Evolutionary conservation across 2,888 invertebrate species (phyloP), one percentile per base, ranked within the genome.

Genomic region (Glyphotaelius pellucidus): DNA sequence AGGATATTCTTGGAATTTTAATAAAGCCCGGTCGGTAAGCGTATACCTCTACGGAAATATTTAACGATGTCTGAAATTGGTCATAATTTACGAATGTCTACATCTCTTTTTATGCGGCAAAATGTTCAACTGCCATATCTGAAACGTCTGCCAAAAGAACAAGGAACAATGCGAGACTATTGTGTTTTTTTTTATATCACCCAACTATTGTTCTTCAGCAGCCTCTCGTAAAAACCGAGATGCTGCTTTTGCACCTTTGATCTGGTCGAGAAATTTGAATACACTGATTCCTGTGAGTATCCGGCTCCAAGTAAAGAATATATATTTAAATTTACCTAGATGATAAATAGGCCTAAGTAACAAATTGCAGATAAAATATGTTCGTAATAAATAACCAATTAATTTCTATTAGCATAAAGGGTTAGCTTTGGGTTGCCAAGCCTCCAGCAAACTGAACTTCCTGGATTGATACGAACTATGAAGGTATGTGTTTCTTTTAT

Each of bases 1-100:
- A 12, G 31, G 32, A 35, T 67, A 52, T 87, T 87, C 87, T 87
- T 30, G 32, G 87, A 87, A 87, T 35, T 86, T 52, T 30, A 87
- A 67, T 87, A 67, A 52, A 87, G 87, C 87, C 19, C 31, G 52
- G 47, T n/a, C 67, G 52, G 52, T 35, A 67, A 31, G 52, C 67
- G 30, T 30, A 47, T 86, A 52, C 67, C 85, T 32, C 42, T 14
- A 67, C 87, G 31, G 67, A 87, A 87, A 52, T 19, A 87, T 87
- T 87, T 87, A 30, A 87, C 87, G 87, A 87, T 87, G 31, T 87
- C 87, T 47, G 67, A 87, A 87, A 87, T 87, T 87, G 87, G 87
- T 12, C 30, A 87, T 87, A 87, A 87, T 67, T 87, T 52, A 87
- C 31, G 67, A 52, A 30, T 31, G 85, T 86, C 85, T 42, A 86